phyloP scores from a whole-genome alignment of 64 coral and sea anemone species.

The Stichodactyla helianthus region DNA sequence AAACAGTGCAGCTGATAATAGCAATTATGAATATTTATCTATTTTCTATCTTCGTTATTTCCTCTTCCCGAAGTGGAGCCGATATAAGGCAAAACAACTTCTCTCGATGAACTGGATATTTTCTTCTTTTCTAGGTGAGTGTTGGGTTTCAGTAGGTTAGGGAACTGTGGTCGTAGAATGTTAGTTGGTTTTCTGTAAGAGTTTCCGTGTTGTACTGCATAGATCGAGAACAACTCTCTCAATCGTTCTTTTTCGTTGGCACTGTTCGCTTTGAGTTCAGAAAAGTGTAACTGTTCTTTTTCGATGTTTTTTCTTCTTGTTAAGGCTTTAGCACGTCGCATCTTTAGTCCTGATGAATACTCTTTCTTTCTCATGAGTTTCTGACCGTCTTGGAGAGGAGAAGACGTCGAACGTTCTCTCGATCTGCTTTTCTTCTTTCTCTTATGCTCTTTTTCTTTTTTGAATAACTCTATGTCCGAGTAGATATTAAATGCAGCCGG shows the following conservation, averaged over 20 bases:
- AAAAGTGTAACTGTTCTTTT: slow-evolving; percentile 17
- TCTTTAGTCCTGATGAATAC: slow-evolving; percentile 49
- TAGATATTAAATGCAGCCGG: slow-evolving; percentile 65
- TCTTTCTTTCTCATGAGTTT: slow-evolving; percentile 67
- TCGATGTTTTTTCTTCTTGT: slow-evolving; percentile 33
- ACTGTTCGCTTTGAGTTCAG: slow-evolving; percentile 60
- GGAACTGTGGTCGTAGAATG: slow-evolving; percentile 60
- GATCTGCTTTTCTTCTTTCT: slow-evolving; percentile 44
- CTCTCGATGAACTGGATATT: not conserved
- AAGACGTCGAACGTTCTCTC: not conserved
- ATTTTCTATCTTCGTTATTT: not conserved
- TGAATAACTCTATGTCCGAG: slow-evolving; percentile 57
- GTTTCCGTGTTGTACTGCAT: slow-evolving; percentile 62
- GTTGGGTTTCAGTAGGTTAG: slow-evolving; percentile 61
- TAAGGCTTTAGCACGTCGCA: slow-evolving; percentile 41
- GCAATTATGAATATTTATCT: not conserved
- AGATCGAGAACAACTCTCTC: slow-evolving; percentile 75
- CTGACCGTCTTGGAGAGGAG: slow-evolving; percentile 3
- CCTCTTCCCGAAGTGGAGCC: not conserved
- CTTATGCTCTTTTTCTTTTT: slow-evolving; percentile 34
- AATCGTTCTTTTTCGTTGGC: slow-evolving; percentile 62
- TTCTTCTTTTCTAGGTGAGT: not conserved
- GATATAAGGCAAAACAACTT: slow-evolving; percentile 3
- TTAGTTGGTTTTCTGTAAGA: slow-evolving; percentile 61
- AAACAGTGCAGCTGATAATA: not conserved